Evolutionary conservation across 2,888 invertebrate genomes (phyloP).

Genomic region (Clostera curtula): DNA sequence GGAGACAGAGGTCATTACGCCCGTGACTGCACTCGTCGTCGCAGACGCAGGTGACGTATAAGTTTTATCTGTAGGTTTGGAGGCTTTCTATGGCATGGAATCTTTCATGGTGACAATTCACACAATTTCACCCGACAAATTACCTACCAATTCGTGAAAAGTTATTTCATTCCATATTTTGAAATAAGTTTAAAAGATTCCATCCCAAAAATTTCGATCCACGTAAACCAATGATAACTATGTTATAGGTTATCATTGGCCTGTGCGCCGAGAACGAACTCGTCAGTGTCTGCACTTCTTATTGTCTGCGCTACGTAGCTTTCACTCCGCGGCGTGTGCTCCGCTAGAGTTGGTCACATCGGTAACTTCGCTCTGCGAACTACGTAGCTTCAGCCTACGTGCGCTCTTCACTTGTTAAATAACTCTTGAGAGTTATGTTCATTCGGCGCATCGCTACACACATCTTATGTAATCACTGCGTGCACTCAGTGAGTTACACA

Average conservation of each 20-base stretch:
- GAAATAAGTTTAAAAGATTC: slow-evolving; percentile 37
- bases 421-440: slow-evolving; percentile 65
- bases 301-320: slow-evolving; percentile 74
- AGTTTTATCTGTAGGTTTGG: slow-evolving; percentile 9
- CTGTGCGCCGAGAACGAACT: slow-evolving; percentile 73
- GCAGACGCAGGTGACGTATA: slow-evolving; percentile 69
- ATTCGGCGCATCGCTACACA: slow-evolving; percentile 61
- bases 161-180: neutral
- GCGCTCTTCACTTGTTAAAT: slow-evolving; percentile 63
- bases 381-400: slow-evolving; percentile 68
- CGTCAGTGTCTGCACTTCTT: slow-evolving; percentile 74
- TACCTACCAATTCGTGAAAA: too few relatives aligned
- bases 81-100: slow-evolving; percentile 34
- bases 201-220: slow-evolving; percentile 51
- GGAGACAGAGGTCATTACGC: slow-evolving; percentile 96
- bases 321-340: slow-evolving; percentile 70
- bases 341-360: slow-evolving; percentile 65
- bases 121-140: too few relatives aligned
- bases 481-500: slow-evolving; percentile 73
- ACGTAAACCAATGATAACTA: slow-evolving; percentile 74
- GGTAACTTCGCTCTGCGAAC: slow-evolving; percentile 68
- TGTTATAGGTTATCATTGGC: slow-evolving; percentile 76
- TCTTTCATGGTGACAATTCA: slow-evolving; percentile 41
- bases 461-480: slow-evolving; percentile 71
- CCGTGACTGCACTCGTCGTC: slow-evolving; percentile 87